phyloP scores from a whole-genome alignment of 2,113 vertebrate species.

The Microcebus lehilahytsara region DNA sequence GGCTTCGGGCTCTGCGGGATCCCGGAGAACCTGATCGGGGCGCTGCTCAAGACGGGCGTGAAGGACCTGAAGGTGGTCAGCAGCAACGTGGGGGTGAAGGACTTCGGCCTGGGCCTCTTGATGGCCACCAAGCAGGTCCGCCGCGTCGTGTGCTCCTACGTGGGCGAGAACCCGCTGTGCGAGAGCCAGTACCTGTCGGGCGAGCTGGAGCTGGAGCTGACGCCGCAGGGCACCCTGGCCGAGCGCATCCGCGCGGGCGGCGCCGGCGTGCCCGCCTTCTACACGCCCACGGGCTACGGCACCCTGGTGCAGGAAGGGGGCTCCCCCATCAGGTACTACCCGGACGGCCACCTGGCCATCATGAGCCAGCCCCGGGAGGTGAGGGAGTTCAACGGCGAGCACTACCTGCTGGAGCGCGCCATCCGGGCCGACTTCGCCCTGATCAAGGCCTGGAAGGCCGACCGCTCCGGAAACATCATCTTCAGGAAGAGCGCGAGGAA shows the following conservation, averaged over 20 bases:
- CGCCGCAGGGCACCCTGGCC: slow-evolving; percentile 93
- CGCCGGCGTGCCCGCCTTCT: slow-evolving; percentile 93
- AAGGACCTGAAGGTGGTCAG: slow-evolving; percentile 91
- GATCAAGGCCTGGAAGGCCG: slow-evolving; percentile 94
- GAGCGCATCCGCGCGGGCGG: slow-evolving; percentile 93
- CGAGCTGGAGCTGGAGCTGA: slow-evolving; percentile 95
- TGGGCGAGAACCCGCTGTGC: slow-evolving; percentile 93
- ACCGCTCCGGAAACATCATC: slow-evolving; percentile 91
- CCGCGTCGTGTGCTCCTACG: slow-evolving; percentile 91
- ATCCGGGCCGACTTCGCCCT: slow-evolving; percentile 93
- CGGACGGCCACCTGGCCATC: slow-evolving; percentile 88
- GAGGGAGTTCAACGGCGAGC: slow-evolving; percentile 87
- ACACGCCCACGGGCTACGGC: slow-evolving; percentile 93
- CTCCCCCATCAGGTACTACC: slow-evolving; percentile 92
- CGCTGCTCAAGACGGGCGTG: slow-evolving; percentile 89
- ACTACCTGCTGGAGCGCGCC: slow-evolving; percentile 92
- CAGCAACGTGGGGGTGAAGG: slow-evolving; percentile 94
- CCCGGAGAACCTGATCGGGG: slow-evolving; percentile 93
- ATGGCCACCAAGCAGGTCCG: slow-evolving; percentile 92
- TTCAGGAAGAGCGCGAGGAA: slow-evolving; percentile 95
- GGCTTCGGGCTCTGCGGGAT: slow-evolving; percentile 95
- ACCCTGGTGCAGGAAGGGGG: slow-evolving; percentile 94
- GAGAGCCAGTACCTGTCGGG: slow-evolving; percentile 92
- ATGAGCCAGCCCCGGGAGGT: slow-evolving; percentile 91
- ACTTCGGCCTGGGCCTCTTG: slow-evolving; percentile 92